Base-by-base conservation (phyloP, 2,888 invertebrate genomes). In the Aricia artaxerxes region DNA sequence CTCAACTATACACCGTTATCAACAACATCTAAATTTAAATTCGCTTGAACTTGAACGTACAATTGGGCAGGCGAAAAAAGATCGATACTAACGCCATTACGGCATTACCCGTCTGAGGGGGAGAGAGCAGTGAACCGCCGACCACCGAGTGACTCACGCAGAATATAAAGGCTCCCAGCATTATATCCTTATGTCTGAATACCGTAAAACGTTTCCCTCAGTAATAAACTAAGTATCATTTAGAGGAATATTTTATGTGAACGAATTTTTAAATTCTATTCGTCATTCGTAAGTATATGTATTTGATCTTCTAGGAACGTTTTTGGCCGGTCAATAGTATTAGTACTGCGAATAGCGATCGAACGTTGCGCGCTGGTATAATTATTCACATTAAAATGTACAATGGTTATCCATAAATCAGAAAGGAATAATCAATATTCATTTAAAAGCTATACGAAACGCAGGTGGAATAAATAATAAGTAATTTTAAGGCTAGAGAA, bases 81-180 rank as follows among this genome's bases (percentile, higher is more conserved):
- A 87, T 88, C 87, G 82, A 88, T 87, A 87, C 85, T 84, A 87
- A 85, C 85, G 84, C 82, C 87, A 87, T 87, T 84, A 83, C 85
- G 84, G 82, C 87, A 87, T 87, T 84, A 83, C 85, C 84, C 84
- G 83, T 85, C 83, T 79, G 85, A 83, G 82, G 82, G 82, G 84
- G 73, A 81, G 76, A 79, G 82, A 79, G 78, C 90, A 90, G 83
- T 91, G 91, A 91, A 90, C 91, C 84, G 82, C 75, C 57, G 16
- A 57, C 57, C 57, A n/a, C n/a, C 57, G 57, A 16, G 79, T 84
- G 85, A 85, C 81, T 86, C 86, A 85, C 73, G 80, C 82, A 77
- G 79, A 79, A 64, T 49, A 40, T 73, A 80, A 79, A 80, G 79
- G 80, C 79, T 76, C 44, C 49, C 49, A 24, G 4, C 24, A 49